phyloP scores from a whole-genome alignment of 2,797 vertebrate species.

The Echeneis naucrates region DNA sequence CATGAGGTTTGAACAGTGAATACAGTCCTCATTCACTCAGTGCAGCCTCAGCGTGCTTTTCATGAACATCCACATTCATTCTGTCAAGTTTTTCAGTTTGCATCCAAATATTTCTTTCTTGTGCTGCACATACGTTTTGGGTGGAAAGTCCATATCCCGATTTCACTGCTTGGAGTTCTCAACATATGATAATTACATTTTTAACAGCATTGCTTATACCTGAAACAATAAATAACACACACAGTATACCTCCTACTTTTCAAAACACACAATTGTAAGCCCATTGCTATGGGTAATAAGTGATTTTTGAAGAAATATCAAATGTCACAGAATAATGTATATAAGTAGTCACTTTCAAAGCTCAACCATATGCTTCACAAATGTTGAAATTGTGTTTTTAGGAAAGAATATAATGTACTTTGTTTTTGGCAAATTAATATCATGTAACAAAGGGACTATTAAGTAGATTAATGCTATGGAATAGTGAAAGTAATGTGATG shows the following conservation, averaged over 20 bases:
- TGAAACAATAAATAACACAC: too few species aligned
- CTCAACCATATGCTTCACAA: background rate
- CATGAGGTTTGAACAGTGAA: conserved; percentile 6
- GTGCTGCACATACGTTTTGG: background rate
- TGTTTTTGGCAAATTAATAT: background rate
- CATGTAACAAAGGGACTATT: background rate
- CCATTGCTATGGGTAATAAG: too few species aligned
- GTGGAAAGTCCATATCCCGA: too few species aligned
- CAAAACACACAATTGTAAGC: too few species aligned
- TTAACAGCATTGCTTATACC: too few species aligned
- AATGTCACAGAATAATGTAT: too few species aligned
- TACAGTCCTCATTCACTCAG: background rate
- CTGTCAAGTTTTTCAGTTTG: background rate
- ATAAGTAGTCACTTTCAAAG: background rate
- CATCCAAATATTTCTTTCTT: background rate
- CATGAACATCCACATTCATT: background rate
- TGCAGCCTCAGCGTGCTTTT: conserved; percentile 6
- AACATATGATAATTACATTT: too few species aligned
- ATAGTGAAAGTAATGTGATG: too few species aligned
- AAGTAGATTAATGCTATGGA: background rate
- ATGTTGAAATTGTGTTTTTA: background rate
- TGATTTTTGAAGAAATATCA: too few species aligned
- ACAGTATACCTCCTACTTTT: too few species aligned
- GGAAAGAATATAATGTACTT: background rate
- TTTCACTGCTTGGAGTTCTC: too few species aligned